Evolutionary conservation across 2,113 vertebrate genomes (phyloP).

Genomic region (Etheostoma cragini): DNA sequence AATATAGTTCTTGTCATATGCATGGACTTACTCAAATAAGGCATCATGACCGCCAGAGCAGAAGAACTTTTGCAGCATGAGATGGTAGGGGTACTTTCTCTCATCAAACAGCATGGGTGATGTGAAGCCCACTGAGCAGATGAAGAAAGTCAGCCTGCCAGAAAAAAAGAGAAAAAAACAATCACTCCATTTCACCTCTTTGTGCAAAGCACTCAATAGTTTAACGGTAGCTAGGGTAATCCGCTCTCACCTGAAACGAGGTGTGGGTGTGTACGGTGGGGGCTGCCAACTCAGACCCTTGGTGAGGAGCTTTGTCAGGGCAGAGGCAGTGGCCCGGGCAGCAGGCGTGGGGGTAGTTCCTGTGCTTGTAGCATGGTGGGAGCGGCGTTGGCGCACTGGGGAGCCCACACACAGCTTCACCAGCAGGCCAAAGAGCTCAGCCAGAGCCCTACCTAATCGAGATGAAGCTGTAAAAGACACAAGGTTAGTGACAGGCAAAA

Average conservation of each 20-base stretch:
- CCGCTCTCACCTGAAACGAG: constrained; percentile 89
- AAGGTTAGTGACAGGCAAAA: not conserved
- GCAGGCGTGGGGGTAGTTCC: constrained; percentile 93
- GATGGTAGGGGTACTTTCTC: constrained; percentile 94
- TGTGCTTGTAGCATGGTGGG: constrained; percentile 93
- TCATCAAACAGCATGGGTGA: constrained; percentile 97
- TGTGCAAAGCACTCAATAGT: not conserved
- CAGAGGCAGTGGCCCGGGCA: constrained; percentile 92
- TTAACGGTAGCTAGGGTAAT: not conserved
- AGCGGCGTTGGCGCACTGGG: constrained; percentile 92
- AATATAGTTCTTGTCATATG: not conserved
- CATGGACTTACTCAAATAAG: constrained; percentile 91
- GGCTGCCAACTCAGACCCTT: constrained; percentile 96
- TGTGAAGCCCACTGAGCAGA: constrained; percentile 96
- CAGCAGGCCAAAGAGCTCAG: constrained; percentile 92
- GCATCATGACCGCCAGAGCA: constrained; percentile 96
- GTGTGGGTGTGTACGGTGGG: constrained; percentile 93
- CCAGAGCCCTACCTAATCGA: constrained; percentile 91
- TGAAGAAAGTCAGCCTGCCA: constrained; percentile 93
- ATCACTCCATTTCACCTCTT: not conserved
- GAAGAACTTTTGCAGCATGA: constrained; percentile 97
- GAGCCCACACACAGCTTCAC: constrained; percentile 96
- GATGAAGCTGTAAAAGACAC: constrained; percentile 87
- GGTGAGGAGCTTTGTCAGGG: constrained; percentile 93
- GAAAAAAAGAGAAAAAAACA: not conserved